Evolutionary conservation across 2,797 vertebrate species (phyloP).

Genomic region (Tragelaphus oryx): DNA sequence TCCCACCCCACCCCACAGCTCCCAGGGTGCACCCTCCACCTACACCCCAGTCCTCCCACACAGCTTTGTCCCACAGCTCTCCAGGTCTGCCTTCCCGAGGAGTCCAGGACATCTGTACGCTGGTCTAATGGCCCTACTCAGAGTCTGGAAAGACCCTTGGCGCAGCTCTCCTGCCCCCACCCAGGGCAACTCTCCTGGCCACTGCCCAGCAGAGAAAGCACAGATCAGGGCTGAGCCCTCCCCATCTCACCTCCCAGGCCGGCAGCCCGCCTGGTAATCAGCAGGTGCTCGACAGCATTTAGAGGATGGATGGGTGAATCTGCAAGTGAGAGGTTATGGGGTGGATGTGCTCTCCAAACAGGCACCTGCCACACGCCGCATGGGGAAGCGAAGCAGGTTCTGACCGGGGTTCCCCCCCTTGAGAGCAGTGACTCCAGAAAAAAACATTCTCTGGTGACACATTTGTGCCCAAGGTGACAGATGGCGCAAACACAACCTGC

Average conservation of each 20-base stretch:
- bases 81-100: background rate
- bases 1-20: accelerated
- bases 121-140: background rate
- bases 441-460: background rate
- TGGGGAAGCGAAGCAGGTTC: background rate
- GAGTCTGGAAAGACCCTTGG: background rate
- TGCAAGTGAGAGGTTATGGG: background rate
- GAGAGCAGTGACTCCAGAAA: background rate
- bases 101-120: background rate
- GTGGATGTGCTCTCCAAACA: too few relatives aligned
- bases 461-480: background rate
- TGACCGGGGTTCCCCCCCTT: background rate
- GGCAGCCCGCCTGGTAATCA: accelerated
- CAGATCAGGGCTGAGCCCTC: too few relatives aligned
- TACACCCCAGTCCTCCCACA: too few relatives aligned
- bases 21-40: background rate
- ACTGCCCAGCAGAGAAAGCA: background rate
- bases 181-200: background rate
- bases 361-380: background rate
- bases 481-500: accelerated
- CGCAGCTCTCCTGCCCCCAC: background rate
- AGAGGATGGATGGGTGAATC: background rate
- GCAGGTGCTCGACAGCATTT: background rate
- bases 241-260: background rate
- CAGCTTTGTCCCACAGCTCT: background rate